Evolutionary conservation across 1,140 invertebrate genomes (phyloP).

Genomic region (Oreohelix idahoensis): DNA sequence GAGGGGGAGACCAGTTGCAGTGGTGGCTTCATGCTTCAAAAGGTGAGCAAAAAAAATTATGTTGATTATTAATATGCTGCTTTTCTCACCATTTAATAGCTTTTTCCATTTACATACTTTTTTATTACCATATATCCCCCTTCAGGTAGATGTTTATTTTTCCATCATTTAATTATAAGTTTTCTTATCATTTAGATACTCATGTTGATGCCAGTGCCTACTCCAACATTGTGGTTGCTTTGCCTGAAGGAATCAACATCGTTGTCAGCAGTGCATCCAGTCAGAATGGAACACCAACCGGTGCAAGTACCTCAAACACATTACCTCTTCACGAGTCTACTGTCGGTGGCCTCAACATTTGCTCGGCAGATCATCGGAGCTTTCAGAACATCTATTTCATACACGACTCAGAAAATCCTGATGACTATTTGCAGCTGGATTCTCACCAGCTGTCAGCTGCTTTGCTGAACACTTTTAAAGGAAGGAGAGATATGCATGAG

Average conservation of each 20-base stretch:
- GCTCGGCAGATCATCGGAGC: background rate
- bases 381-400: slow-evolving; percentile 19
- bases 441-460: background rate
- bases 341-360: background rate
- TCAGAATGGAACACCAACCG: background rate
- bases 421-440: slow-evolving; percentile 4
- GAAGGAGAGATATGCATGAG: background rate
- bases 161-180: background rate
- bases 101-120: too few species aligned
- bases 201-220: background rate
- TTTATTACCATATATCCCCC: too few species aligned
- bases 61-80: too few species aligned
- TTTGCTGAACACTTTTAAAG: background rate
- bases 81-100: too few species aligned
- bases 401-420: background rate
- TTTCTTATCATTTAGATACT: background rate
- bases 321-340: background rate
- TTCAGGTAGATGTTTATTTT: too few species aligned
- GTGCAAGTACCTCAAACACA: background rate
- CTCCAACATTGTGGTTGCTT: slow-evolving; percentile 5
- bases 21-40: too few species aligned
- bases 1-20: too few species aligned
- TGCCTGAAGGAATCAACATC: slow-evolving; percentile 9
- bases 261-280: background rate
- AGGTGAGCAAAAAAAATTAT: too few species aligned